Evolutionary conservation across 2,113 vertebrate genomes (phyloP).

Genomic region (Silurus glanis): DNA sequence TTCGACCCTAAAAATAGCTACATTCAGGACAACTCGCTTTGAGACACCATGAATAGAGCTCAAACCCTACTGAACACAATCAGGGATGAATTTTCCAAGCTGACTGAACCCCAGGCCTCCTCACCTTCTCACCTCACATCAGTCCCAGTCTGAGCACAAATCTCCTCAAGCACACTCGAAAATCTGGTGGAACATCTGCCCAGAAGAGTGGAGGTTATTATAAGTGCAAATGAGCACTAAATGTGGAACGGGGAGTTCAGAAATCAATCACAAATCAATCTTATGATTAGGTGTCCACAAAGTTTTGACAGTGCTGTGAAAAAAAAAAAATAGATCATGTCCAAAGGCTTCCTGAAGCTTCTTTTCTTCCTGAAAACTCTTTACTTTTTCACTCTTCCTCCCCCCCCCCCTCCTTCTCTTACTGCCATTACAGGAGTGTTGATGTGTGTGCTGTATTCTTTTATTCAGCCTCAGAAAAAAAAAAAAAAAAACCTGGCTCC

Average conservation of each 20-base stretch:
- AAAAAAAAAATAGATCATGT: constrained; percentile 42
- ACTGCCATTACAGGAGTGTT: constrained; percentile 49
- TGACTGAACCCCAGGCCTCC: too few relatives aligned
- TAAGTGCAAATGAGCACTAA: too few relatives aligned
- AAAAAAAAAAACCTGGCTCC: constrained; percentile 41
- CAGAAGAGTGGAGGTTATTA: too few relatives aligned
- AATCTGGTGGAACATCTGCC: too few relatives aligned
- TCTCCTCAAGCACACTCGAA: too few relatives aligned
- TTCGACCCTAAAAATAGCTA: constrained; percentile 82
- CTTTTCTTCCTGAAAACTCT: constrained; percentile 10
- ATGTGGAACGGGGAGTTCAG: too few relatives aligned
- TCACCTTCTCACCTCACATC: too few relatives aligned
- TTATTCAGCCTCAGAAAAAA: constrained; percentile 49
- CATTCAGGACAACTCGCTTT: constrained; percentile 10
- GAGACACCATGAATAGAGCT: constrained; percentile 14
- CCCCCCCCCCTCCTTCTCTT: not conserved
- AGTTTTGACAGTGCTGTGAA: constrained; percentile 32
- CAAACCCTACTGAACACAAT: too few relatives aligned
- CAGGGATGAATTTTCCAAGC: too few relatives aligned
- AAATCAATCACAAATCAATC: too few relatives aligned
- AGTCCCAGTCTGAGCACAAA: too few relatives aligned
- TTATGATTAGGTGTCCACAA: too few relatives aligned
- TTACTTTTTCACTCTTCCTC: constrained; percentile 28
- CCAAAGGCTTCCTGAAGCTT: constrained; percentile 53
- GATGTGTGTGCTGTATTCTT: constrained; percentile 54